Percentiles rank a stretch among this genome's conserved stretches.
phyloP scores from a whole-genome alignment of 2,113 vertebrate genomes.

The Tichodroma muraria region DNA sequence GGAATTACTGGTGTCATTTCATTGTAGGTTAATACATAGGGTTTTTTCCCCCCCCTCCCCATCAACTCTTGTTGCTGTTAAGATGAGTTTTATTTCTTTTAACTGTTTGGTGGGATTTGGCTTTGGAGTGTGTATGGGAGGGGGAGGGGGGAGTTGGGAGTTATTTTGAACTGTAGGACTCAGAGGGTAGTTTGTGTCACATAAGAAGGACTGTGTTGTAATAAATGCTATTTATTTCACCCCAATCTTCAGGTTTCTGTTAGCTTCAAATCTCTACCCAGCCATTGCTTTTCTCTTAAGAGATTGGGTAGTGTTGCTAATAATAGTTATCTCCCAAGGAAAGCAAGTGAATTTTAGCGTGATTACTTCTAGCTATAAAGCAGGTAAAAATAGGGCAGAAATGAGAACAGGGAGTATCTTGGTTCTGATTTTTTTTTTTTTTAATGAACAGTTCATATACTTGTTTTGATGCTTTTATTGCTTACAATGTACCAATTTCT shows the following conservation, averaged over 20 bases:
- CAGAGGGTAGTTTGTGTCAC: neutral
- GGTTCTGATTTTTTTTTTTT: neutral
- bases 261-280: conserved; percentile 40
- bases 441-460: neutral
- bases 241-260: conserved; percentile 21
- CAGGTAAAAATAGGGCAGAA: conserved; percentile 28
- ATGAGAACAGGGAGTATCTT: neutral
- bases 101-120: conserved; percentile 14
- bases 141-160: neutral
- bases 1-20: conserved; percentile 3
- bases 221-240: conserved; percentile 55
- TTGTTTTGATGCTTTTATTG: neutral
- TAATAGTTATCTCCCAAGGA: neutral
- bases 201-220: conserved; percentile 29
- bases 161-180: neutral
- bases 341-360: neutral
- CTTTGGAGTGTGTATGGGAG: conserved; percentile 17
- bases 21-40: neutral
- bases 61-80: conserved; percentile 21
- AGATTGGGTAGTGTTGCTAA: conserved; percentile 34
- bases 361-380: neutral
- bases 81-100: conserved; percentile 13
- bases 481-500: neutral
- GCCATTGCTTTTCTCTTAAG: neutral
- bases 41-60: neutral